These are phyloP conservation scores for Steinernema carpocapsae DNA, from an alignment of 2,888 invertebrate species.

Conservation along the genomic window DNA sequence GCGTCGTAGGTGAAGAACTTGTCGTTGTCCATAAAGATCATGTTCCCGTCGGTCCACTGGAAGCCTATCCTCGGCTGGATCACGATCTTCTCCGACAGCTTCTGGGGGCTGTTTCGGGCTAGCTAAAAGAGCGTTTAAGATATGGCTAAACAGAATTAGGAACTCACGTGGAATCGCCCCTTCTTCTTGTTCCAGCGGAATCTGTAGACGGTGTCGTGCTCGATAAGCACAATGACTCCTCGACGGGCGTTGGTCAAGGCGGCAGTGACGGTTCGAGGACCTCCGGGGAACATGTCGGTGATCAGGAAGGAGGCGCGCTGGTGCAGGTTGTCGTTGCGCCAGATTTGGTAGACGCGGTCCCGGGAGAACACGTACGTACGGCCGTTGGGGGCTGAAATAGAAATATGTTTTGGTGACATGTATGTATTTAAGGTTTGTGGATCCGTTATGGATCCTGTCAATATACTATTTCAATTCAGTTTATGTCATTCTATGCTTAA, in stretches of 20 bases:
- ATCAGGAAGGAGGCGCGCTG: conserved; percentile 58
- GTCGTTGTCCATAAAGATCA: conserved; percentile 56
- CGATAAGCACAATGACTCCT: conserved; percentile 59
- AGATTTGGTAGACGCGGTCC: conserved; percentile 62
- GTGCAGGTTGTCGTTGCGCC: conserved; percentile 58
- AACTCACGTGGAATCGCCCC: conserved; percentile 56
- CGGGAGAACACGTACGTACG: conserved; percentile 62
- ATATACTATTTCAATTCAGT: too few species aligned
- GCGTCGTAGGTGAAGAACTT: conserved; percentile 65
- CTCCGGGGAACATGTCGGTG: conserved; percentile 58
- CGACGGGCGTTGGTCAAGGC: conserved; percentile 61
- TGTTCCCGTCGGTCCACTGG: conserved; percentile 65
- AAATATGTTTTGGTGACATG: background rate
- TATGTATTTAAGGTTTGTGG: too few species aligned
- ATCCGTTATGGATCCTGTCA: too few species aligned
- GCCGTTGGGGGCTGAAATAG: conserved; percentile 50
- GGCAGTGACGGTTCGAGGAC: conserved; percentile 61
- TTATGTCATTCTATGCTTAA: background rate
- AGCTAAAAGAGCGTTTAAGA: conserved; percentile 40
- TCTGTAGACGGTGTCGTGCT: conserved; percentile 55
- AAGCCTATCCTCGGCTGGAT: conserved; percentile 60
- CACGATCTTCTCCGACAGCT: conserved; percentile 55
- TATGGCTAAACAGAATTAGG: background rate
- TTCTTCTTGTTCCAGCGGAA: conserved; percentile 62
- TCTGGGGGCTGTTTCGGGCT: conserved; percentile 61